Evolutionary conservation across 1,140 invertebrate genomes (phyloP).

Genomic region (Catajapyx aquilonaris): DNA sequence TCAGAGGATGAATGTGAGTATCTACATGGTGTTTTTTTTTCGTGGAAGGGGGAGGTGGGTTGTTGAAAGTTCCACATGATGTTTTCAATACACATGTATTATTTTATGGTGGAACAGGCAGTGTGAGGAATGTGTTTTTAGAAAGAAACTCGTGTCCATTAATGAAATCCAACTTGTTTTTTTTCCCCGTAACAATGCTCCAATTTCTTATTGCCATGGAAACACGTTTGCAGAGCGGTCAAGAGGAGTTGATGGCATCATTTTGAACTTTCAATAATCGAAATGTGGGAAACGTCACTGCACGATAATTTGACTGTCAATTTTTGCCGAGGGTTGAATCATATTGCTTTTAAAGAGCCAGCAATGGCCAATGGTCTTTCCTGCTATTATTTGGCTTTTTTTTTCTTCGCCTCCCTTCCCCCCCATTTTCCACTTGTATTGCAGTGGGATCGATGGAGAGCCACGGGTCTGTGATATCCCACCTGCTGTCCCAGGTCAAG

Average conservation of each 20-base stretch:
- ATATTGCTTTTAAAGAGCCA: background rate
- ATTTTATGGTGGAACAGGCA: no score
- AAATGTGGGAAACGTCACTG: background rate
- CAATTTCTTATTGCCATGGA: no score
- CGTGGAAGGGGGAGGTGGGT: no score
- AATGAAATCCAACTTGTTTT: no score
- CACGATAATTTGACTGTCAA: background rate
- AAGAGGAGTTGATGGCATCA: no score
- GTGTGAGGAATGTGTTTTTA: no score
- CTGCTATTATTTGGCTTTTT: background rate
- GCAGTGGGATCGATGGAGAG: conserved; percentile 64
- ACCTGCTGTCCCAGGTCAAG: conserved; percentile 85
- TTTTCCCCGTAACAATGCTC: no score
- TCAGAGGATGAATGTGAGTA: conserved; percentile 55
- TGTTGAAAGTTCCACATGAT: no score
- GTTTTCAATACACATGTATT: no score
- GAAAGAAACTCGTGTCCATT: no score
- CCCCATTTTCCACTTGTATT: conserved; percentile 6
- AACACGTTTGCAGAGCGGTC: no score
- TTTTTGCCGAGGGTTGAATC: background rate
- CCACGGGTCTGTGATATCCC: conserved; percentile 84
- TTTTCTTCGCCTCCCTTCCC: background rate
- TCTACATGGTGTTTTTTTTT: conserved; percentile 3
- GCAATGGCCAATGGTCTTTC: background rate
- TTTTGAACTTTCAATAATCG: background rate